Base-by-base conservation (phyloP, 2,888 invertebrate genomes). In the Trachelus stipa region DNA sequence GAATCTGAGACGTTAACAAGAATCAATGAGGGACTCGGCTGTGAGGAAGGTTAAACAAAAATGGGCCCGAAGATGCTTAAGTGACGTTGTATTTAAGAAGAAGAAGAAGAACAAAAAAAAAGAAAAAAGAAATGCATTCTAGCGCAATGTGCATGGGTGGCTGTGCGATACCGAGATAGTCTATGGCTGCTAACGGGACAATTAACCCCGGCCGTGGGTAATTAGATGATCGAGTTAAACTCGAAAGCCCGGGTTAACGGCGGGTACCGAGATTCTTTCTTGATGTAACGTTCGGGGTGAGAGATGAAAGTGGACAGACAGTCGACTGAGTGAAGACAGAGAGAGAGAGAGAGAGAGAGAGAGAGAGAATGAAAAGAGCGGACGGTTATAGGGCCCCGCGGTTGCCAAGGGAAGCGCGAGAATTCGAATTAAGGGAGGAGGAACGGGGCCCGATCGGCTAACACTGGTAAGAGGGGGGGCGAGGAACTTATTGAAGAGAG, bases 181-280 rank as follows among this genome's bases (percentile, higher is more conserved):
- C 56, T 23, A 9, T 23, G 56, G 84, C 82, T 82, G 83, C 86
- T 88, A 88, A 88, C 88, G 88, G 87, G 88, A 88, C 89, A 88
- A 90, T 90, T 90, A 90, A 90, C 89, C 90, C 85, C 84, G 83
- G 84, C 81, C 83, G 82, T 84, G 76, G 82, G 87, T 90, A 90
- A 90, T 90, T 89, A 88, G 85, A 90, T 89, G 86, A 90, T 89
- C 87, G 89, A 89, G 87, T 90, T 90, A 88, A 88, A 89, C 88
- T 83, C 82, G 87, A 88, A 89, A 82, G 81, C 76, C 79, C 84
- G 86, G 85, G 87, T 87, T 88, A 84, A 87, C 82, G 84, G 84
- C 83, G 80, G 68, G 40, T 34, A 34, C 81, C 74, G 83, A 84
- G 85, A 85, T 83, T 84, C 81, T 79, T 79, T 74, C 73, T 68